Evolutionary conservation across 2,888 invertebrate genomes (phyloP), one percentile per base, ranked within the genome.

Genomic region (Morpho deidamia): DNA sequence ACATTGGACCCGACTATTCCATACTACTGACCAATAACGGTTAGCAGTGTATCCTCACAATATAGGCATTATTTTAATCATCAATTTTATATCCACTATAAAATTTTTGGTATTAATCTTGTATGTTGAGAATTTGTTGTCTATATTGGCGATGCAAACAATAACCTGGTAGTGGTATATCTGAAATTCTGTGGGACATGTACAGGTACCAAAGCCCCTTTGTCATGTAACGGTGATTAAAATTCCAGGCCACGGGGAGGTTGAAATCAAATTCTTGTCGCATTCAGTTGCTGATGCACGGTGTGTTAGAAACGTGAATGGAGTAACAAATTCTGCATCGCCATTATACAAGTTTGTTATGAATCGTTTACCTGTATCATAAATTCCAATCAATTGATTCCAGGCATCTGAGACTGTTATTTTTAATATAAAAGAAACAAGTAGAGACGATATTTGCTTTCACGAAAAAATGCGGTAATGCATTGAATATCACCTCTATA

Each of bases 281-380:
- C 66, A 71, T 67, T 63, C 66, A 63, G 59, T 60, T 57, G 60
- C 58, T 63, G 67, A 67, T 64, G 68, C 62, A 61, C 60, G 65
- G 67, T 58, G 61, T 62, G 59, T 58, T 59, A 67, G 68, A 67
- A 63, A 83, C 83, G 82, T 82, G 84, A 69, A 56, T 56, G 60
- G 81, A 69, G 74, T 83, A 69, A 71, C 74, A 75, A 81, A 78
- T 71, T 71, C 63, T 56, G 57, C 56, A 53, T 65, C 46, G 46
- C 55, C 51, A 58, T 56, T 56, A 60, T 51, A 54, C 52, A 23
- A 48, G 51, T 46, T 32, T 53, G 49, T 56, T 60, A 60, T 58
- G 55, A 59, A 61, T 52, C 55, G 55, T 61, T 61, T 61, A 55
- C 61, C 55, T 61, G 55, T 52, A 58, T 59, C 59, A 38, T 55